Evolutionary conservation across 2,797 vertebrate genomes (phyloP), one percentile per base, ranked within the genome.

Genomic region (Eremophila alpestris): DNA sequence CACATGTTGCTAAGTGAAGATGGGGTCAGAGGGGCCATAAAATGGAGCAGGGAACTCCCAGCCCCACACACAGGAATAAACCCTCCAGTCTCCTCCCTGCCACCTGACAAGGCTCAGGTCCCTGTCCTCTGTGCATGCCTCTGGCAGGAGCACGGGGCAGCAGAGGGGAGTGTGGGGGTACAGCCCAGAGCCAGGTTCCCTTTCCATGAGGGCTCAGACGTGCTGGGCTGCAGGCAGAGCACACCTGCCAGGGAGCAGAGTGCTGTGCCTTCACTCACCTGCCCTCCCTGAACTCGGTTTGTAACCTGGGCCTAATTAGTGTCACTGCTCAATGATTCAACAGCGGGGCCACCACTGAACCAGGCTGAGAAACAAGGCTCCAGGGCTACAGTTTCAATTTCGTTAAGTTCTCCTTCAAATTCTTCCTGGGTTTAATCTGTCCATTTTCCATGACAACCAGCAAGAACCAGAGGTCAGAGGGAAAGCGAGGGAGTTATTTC

Each of bases 401-500:
- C 34, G 45, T 77, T 49, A 87, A 76, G 41, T 48, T 91, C 74
- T 83, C 67, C 79, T 87, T 90, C 93, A 82, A 54, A 63, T 65
- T 58, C 38, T 88, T 78, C 41, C 81, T 85, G 71, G 11, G 52
- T 87, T 96, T 93, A 40, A n/a, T 91, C 56, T 86, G 85, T 65
- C 84, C 40, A 1, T 89, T 94, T 93, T 64, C 94, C 87, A 92
- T 63, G 69, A 73, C 89, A 96, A 93, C 80, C 77, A 74, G 52
- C 63, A 67, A 74, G 55, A 63, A 55, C 36, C 78, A 75, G 87
- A 83, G 82, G 89, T 94, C 87, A 79, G 32, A 87, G 43, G 62
- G 27, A 90, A 67, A 51, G 40, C 20, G 30, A 87, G 46, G 41
- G 54, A 90, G 29, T 83, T 2, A 34, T 73, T 91, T 79, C 29